A percentile compares a stretch with the other conserved stretches of the same genome.
phyloP scores from a whole-genome alignment of 2,888 invertebrate species.

The Anthoptus insignis region DNA sequence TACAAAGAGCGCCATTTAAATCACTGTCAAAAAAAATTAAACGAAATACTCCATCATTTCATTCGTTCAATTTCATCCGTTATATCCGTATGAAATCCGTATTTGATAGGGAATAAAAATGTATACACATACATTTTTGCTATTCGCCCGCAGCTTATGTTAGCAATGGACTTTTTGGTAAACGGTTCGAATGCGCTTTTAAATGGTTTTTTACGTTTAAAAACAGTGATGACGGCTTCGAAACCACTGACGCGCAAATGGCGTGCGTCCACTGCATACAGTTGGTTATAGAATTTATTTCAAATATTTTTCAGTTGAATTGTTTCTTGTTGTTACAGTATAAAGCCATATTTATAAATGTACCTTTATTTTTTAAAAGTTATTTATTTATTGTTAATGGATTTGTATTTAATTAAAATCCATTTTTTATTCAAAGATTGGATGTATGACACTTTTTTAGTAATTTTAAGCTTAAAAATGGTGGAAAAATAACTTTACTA shows the following conservation, averaged over 20 bases:
- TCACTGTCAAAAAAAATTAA: too few species aligned
- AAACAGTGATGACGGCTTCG: slow-evolving; percentile 51
- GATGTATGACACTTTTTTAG: too few species aligned
- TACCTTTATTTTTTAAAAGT: too few species aligned
- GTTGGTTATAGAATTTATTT: slow-evolving; percentile 44
- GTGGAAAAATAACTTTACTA: too few species aligned
- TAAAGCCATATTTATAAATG: too few species aligned
- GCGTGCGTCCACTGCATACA: slow-evolving; percentile 56
- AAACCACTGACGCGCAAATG: slow-evolving; percentile 54
- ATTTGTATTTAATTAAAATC: too few species aligned
- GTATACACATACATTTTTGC: slow-evolving; percentile 17
- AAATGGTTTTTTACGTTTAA: slow-evolving; percentile 31
- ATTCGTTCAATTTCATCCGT: not conserved
- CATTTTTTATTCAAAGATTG: too few species aligned
- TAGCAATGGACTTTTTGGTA: slow-evolving; percentile 17
- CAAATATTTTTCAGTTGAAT: slow-evolving; percentile 16
- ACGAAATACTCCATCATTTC: not conserved
- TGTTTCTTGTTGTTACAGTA: not conserved
- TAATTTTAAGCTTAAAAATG: too few species aligned
- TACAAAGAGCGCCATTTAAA: too few species aligned
- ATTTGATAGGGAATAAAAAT: slow-evolving; percentile 7
- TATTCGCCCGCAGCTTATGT: slow-evolving; percentile 22
- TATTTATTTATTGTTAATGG: too few species aligned
- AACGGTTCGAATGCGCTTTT: slow-evolving; percentile 26
- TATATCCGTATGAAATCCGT: not conserved